A percentile compares a stretch with the other conserved stretches of the same genome.
Conservation (phyloP, 2,797 vertebrate species). For the Crenuchus spilurus region DNA sequence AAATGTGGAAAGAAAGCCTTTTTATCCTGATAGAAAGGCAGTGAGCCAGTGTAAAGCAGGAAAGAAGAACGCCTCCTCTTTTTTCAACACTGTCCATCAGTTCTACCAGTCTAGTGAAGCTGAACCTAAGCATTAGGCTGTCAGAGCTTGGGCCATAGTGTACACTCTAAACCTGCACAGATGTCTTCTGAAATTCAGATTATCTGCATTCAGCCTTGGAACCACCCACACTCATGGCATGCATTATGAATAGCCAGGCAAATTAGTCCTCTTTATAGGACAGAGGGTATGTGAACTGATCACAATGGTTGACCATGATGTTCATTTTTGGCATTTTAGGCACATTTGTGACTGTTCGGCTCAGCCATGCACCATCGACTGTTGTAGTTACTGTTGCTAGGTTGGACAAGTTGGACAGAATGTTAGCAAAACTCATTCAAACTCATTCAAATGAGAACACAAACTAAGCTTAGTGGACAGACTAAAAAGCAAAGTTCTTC, state of each 20-base stretch:
- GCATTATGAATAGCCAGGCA: background rate
- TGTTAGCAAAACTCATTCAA: no score
- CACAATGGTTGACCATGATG: background rate
- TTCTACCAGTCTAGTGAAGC: background rate
- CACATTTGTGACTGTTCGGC: background rate
- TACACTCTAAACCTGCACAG: background rate
- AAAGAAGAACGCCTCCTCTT: background rate
- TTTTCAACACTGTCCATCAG: slow-evolving; percentile 28
- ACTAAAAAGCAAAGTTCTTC: no score
- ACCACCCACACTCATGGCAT: background rate
- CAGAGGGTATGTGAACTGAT: background rate
- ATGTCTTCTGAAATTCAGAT: background rate
- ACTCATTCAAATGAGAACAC: no score
- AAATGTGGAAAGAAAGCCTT: slow-evolving; percentile 2
- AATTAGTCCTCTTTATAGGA: no score
- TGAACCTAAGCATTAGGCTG: background rate
- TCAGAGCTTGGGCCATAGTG: background rate
- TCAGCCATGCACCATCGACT: no score
- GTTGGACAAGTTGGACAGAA: no score
- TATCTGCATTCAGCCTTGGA: background rate
- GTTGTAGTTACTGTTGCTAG: no score
- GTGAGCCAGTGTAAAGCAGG: background rate
- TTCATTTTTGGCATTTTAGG: background rate
- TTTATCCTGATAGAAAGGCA: slow-evolving; percentile 14
- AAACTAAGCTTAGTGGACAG: no score